Evolutionary conservation across 1,140 invertebrate genomes (phyloP).

Genomic region (Oryzaephilus surinamensis): DNA sequence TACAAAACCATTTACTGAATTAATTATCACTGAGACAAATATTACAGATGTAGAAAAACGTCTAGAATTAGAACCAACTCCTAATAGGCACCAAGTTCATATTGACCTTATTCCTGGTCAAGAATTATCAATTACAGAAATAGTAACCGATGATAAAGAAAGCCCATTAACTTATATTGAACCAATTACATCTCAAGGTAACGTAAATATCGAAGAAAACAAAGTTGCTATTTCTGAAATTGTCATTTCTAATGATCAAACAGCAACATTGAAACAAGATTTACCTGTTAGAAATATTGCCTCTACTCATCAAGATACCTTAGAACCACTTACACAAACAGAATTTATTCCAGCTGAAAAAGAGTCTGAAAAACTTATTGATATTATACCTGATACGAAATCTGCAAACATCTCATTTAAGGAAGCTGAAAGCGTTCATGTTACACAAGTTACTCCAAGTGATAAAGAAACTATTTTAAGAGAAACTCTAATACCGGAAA

Average conservation of each 20-base stretch:
- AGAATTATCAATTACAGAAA: conserved; percentile 39
- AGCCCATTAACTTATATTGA: conserved; percentile 19
- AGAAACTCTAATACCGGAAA: conserved; percentile 32
- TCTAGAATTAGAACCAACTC: conserved; percentile 31
- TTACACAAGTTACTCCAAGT: conserved; percentile 38
- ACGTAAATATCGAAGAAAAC: conserved; percentile 32
- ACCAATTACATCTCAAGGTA: conserved; percentile 31
- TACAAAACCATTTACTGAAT: conserved; percentile 42
- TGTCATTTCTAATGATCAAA: conserved; percentile 21
- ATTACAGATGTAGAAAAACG: conserved; percentile 41
- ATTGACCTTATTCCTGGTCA: conserved; percentile 37
- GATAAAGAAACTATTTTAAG: conserved; percentile 42
- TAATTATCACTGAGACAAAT: conserved; percentile 45
- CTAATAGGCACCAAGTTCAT: conserved; percentile 31
- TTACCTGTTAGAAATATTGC: conserved; percentile 31
- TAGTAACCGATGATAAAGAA: conserved; percentile 33
- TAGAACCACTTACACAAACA: conserved; percentile 33
- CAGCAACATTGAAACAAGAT: conserved; percentile 23
- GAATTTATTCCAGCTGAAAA: conserved; percentile 41
- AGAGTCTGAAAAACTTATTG: conserved; percentile 37
- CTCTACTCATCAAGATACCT: conserved; percentile 29
- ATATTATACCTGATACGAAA: conserved; percentile 40
- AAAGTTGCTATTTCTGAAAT: conserved; percentile 35
- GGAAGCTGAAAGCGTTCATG: conserved; percentile 39
- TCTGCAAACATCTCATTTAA: conserved; percentile 37